phyloP scores from a whole-genome alignment of 2,888 invertebrate genomes.

The Acrobasis repandana region DNA sequence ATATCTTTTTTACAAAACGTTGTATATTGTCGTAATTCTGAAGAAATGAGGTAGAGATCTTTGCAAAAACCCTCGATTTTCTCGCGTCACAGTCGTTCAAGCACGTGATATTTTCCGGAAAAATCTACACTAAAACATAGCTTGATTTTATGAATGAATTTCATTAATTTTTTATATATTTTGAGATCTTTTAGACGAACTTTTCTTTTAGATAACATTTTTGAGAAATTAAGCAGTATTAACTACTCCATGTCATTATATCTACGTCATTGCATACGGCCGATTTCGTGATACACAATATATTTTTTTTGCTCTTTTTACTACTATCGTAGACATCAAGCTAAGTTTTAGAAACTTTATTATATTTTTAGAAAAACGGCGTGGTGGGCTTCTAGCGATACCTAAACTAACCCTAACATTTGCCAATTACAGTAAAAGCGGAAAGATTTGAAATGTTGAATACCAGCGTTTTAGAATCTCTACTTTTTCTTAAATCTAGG shows the following conservation, averaged over 20 bases:
- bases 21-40: constrained; percentile 36
- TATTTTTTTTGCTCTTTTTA: not conserved
- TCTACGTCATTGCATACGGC: too few relatives aligned
- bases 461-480: constrained; percentile 48
- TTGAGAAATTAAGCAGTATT: too few relatives aligned
- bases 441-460: constrained; percentile 41
- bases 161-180: too few relatives aligned
- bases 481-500: constrained; percentile 60
- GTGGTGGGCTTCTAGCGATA: constrained; percentile 74
- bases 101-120: constrained; percentile 13
- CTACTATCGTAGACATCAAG: constrained; percentile 13
- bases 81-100: constrained; percentile 33
- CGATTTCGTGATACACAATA: not conserved
- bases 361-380: constrained; percentile 41
- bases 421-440: constrained; percentile 48
- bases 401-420: constrained; percentile 66
- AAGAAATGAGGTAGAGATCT: constrained; percentile 55
- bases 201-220: too few relatives aligned
- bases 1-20: constrained; percentile 35
- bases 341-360: constrained; percentile 20
- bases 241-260: too few relatives aligned
- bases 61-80: constrained; percentile 37
- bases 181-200: too few relatives aligned
- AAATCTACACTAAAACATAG: constrained; percentile 23
- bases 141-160: not conserved